phyloP scores from a whole-genome alignment of 2,888 invertebrate genomes.

The Cosmopolites sordidus region DNA sequence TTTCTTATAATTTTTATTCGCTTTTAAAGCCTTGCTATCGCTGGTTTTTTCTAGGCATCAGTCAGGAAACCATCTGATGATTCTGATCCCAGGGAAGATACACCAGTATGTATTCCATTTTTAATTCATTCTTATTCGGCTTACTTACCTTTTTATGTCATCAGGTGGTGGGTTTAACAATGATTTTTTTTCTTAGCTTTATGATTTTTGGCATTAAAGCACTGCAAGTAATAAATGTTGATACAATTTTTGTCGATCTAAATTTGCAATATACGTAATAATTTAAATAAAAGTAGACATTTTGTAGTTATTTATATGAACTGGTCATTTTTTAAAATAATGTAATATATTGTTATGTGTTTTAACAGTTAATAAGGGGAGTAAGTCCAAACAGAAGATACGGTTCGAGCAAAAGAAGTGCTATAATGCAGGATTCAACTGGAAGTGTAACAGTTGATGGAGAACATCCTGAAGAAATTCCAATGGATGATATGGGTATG shows the following conservation, averaged over 20 bases:
- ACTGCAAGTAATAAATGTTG: too few species aligned
- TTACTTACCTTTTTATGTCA: constrained; percentile 33
- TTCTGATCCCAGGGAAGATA: constrained; percentile 59
- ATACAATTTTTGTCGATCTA: too few species aligned
- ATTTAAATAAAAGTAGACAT: too few species aligned
- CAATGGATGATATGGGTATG: constrained; percentile 51
- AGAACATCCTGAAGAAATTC: constrained; percentile 47
- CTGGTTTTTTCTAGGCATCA: constrained; percentile 35
- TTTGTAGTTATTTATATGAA: too few species aligned
- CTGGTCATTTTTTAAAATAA: too few species aligned
- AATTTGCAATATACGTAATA: too few species aligned
- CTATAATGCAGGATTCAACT: constrained; percentile 44
- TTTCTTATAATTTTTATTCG: constrained; percentile 57
- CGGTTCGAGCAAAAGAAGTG: constrained; percentile 38
- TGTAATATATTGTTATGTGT: too few species aligned
- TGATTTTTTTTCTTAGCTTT: too few species aligned
- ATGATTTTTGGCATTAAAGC: too few species aligned
- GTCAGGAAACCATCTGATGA: constrained; percentile 29
- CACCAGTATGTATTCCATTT: constrained; percentile 65
- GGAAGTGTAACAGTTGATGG: constrained; percentile 45
- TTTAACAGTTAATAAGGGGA: constrained; percentile 58
- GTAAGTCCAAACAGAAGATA: constrained; percentile 51
- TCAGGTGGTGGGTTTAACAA: constrained; percentile 17
- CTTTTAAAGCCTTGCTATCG: constrained; percentile 46
- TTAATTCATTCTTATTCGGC: constrained; percentile 26